Conservation (phyloP, 92 coral and sea anemone genomes). For the Anthopleura xanthogrammica region DNA sequence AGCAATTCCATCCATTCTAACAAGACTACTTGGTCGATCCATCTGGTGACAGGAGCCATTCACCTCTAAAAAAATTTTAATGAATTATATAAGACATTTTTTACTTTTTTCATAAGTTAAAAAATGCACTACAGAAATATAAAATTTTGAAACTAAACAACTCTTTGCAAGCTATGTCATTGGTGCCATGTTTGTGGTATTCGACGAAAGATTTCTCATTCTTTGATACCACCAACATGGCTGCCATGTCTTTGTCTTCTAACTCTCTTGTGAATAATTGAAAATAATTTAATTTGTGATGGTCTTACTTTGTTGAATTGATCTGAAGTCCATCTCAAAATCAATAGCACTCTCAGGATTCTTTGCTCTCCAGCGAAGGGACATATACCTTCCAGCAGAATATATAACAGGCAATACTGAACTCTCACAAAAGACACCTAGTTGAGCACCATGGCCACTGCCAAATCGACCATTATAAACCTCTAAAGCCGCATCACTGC, state of each 20-base stretch:
- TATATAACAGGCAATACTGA: conserved; percentile 17
- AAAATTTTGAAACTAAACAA: no score
- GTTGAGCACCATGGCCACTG: conserved; percentile 35
- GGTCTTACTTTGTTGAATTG: conserved; percentile 32
- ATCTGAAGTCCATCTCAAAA: conserved; percentile 23
- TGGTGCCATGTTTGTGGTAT: no score
- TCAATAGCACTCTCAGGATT: conserved; percentile 12
- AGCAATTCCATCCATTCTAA: conserved; percentile 13
- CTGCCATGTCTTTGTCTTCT: no score
- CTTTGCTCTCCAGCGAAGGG: conserved; percentile 40
- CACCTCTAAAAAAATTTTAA: not conserved
- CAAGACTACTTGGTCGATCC: not conserved
- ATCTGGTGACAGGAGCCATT: conserved; percentile 34
- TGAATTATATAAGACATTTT: not conserved
- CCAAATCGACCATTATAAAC: conserved; percentile 41
- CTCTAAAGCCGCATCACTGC: conserved; percentile 41
- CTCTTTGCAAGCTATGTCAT: no score
- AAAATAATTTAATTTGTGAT: no score
- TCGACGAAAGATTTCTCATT: no score
- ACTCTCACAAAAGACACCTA: conserved; percentile 32
- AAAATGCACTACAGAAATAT: no score
- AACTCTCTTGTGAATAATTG: no score
- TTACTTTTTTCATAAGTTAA: not conserved
- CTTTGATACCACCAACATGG: no score
- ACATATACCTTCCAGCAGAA: conserved; percentile 44